Evolutionary conservation across 2,113 vertebrate genomes (phyloP), one percentile per base, ranked within the genome.

Genomic region (Cyprinodon variegatus): DNA sequence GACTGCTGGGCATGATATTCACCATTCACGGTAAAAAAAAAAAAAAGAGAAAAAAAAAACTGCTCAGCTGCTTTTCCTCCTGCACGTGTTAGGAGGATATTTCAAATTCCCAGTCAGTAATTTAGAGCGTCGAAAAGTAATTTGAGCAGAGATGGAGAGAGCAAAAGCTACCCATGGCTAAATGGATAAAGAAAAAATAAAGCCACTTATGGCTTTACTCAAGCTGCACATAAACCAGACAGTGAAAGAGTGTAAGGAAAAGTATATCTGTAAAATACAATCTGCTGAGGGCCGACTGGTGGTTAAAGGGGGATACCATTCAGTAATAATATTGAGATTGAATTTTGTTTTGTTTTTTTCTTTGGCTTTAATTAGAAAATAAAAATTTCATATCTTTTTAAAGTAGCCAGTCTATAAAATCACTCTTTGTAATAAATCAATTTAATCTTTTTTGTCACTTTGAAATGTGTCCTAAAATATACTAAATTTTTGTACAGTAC

Each of bases 141-240:
- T 90, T 89, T 86, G 81, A 86, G 68, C 48, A 75, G 50, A 78
- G 83, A 85, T 82, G 87, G 69, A 83, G 68, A 15, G 78, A 60
- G 74, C 65, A 83, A 89, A 86, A 86, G 73, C 61, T 79, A 77
- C 75, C 81, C 85, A 70, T 72, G 77, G 88, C 79, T 87, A 89
- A 87, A 86, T 85, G 84, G 82, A 80, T 82, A 82, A 77, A 29
- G 1, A 29, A 89, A 86, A 90, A 90, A 91, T 88, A 87, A 88
- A 90, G 86, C 80, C 89, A 88, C 86, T 90, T 86, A 86, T 83
- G 80, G 72, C 86, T 91, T 77, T 72, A 77, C 68, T 83, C 63
- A 84, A 88, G 78, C 67, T 68, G 39, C 4, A 12, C 60, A 77
- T 85, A 89, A 89, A 87, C 79, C 76, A 63, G 36, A 74, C 72